Conservation (phyloP, 1,140 invertebrate genomes). For the Cydia fagiglandana region DNA sequence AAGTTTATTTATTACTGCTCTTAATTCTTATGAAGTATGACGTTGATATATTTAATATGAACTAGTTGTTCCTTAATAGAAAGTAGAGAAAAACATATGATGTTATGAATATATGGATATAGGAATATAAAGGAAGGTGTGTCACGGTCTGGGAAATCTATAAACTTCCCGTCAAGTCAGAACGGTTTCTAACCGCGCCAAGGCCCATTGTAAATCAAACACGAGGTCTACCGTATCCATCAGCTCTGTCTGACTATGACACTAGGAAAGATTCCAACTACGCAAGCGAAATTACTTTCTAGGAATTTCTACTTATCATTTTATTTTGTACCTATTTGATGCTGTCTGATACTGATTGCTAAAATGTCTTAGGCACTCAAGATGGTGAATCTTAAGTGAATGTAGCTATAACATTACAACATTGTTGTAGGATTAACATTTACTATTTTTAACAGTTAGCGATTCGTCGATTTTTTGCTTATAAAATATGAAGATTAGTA, state of each 20-base stretch:
- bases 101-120: background rate
- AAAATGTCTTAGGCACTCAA: too few species aligned
- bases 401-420: too few species aligned
- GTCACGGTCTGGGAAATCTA: background rate
- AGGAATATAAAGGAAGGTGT: background rate
- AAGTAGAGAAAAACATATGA: background rate
- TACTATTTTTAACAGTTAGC: too few species aligned
- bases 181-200: background rate
- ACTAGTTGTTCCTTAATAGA: background rate
- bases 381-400: too few species aligned
- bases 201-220: background rate
- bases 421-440: too few species aligned
- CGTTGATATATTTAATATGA: background rate
- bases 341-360: too few species aligned
- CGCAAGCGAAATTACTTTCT: too few species aligned
- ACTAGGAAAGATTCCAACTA: too few species aligned
- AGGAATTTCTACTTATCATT: too few species aligned
- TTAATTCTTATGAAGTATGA: background rate
- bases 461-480: too few species aligned
- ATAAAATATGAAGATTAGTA: too few species aligned
- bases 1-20: constrained; percentile 5
- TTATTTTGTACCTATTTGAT: too few species aligned
- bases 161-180: background rate
- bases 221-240: background rate
- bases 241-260: background rate